phyloP scores from a whole-genome alignment of 1,140 invertebrate species.

The Nylanderia fulva region DNA sequence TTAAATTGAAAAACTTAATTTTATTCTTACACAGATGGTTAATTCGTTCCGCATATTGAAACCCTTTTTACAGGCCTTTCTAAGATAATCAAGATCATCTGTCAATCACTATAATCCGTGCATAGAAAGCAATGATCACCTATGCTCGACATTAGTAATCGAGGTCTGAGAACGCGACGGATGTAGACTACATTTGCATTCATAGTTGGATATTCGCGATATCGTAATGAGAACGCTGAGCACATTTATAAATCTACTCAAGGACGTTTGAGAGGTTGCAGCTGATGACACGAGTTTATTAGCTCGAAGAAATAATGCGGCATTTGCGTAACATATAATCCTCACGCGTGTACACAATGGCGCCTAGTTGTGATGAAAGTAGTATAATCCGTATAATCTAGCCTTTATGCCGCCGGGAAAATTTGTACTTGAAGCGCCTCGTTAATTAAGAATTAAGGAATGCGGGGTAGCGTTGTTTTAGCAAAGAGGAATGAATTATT shows the following conservation, averaged over 20 bases:
- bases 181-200: slow-evolving; percentile 35
- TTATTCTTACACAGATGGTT: neutral
- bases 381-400: slow-evolving; percentile 62
- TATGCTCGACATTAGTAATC: slow-evolving; percentile 21
- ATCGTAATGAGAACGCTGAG: slow-evolving; percentile 16
- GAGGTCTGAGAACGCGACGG: slow-evolving; percentile 5
- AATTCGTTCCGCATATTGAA: neutral
- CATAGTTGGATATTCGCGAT: slow-evolving; percentile 17
- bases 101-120: slow-evolving; percentile 30
- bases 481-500: slow-evolving; percentile 44
- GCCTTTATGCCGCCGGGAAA: slow-evolving; percentile 31
- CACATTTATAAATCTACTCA: slow-evolving; percentile 24
- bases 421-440: slow-evolving; percentile 49
- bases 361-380: slow-evolving; percentile 75
- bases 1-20: slow-evolving; percentile 1
- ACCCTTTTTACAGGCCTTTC: neutral
- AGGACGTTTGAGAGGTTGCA: slow-evolving; percentile 53
- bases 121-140: slow-evolving; percentile 18
- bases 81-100: slow-evolving; percentile 45
- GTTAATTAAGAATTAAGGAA: slow-evolving; percentile 66
- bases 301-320: slow-evolving; percentile 55
- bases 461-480: slow-evolving; percentile 22
- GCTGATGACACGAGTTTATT: slow-evolving; percentile 62
- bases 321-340: slow-evolving; percentile 71
- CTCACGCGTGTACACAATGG: slow-evolving; percentile 64